Percentiles rank a stretch among this genome's conserved stretches.
These are phyloP conservation scores for Ichneumon xanthorius DNA, from an alignment of 2,888 invertebrate species.

Conservation along the genomic window DNA sequence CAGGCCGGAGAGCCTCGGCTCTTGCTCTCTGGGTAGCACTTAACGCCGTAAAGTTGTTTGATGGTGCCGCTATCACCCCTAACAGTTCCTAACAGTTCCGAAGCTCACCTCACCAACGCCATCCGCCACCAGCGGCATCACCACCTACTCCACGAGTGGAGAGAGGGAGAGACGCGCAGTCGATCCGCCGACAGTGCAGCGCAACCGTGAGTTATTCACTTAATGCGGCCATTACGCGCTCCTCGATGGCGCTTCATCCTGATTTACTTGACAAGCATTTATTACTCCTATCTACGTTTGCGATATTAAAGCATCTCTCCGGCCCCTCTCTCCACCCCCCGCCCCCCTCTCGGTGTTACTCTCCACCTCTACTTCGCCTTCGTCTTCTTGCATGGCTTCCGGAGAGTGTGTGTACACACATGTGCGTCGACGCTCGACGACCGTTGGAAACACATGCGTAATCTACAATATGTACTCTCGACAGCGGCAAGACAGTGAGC, in stretches of 20 bases:
- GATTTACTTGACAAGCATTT: slow-evolving; percentile 84
- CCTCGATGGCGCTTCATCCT: slow-evolving; percentile 84
- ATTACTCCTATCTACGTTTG: slow-evolving; percentile 80
- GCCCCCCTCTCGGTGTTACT: slow-evolving; percentile 13
- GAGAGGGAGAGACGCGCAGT: slow-evolving; percentile 53
- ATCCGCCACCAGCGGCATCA: slow-evolving; percentile 49
- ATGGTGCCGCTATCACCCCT: slow-evolving; percentile 81
- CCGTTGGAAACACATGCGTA: not conserved
- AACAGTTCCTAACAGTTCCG: slow-evolving; percentile 78
- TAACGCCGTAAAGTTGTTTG: slow-evolving; percentile 82
- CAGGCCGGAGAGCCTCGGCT: slow-evolving; percentile 69
- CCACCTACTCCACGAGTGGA: not conserved
- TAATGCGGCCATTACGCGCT: slow-evolving; percentile 83
- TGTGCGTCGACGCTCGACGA: not conserved
- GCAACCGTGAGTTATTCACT: slow-evolving; percentile 83
- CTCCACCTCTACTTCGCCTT: slow-evolving; percentile 1
- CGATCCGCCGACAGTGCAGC: slow-evolving; percentile 72
- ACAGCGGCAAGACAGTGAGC: slow-evolving; percentile 18
- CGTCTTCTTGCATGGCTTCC: slow-evolving; percentile 9
- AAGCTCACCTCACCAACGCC: slow-evolving; percentile 55
- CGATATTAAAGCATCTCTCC: slow-evolving; percentile 75
- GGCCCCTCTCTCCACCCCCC: slow-evolving; percentile 20
- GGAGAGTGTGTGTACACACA: not conserved
- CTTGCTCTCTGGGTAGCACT: slow-evolving; percentile 74
- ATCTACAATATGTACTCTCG: slow-evolving; percentile 19